These are phyloP conservation scores for Biston stratarius DNA, from an alignment of 2,888 invertebrate genomes.

Conservation along the genomic window DNA sequence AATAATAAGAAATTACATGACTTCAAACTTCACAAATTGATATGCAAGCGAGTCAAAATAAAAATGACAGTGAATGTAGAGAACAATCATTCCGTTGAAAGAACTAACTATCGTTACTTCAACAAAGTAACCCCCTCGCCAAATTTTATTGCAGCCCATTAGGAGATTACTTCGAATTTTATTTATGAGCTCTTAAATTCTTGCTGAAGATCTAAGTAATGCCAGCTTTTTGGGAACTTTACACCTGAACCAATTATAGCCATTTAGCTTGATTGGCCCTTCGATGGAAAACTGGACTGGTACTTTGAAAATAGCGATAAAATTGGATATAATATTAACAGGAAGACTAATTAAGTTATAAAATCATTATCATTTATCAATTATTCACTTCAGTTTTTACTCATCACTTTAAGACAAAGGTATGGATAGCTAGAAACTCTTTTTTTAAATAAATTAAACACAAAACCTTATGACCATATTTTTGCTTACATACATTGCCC, in stretches of 20 bases:
- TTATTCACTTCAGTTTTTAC: too few species aligned
- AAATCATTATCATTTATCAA: neutral
- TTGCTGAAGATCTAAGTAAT: conserved; percentile 30
- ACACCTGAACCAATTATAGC: conserved; percentile 70
- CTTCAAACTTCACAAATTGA: too few species aligned
- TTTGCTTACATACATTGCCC: too few species aligned
- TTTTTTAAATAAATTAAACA: too few species aligned
- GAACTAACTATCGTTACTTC: neutral
- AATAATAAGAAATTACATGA: too few species aligned
- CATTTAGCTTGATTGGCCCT: conserved; percentile 59
- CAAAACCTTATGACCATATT: too few species aligned
- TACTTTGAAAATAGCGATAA: conserved; percentile 28
- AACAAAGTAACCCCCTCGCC: conserved; percentile 21
- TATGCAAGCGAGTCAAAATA: neutral
- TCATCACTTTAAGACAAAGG: too few species aligned
- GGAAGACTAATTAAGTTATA: neutral
- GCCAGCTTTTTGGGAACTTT: conserved; percentile 56
- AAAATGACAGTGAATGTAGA: neutral
- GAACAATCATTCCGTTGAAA: neutral
- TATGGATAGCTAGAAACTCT: too few species aligned
- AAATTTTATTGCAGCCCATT: conserved; percentile 35
- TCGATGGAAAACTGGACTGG: conserved; percentile 60
- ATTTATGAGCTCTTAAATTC: conserved; percentile 37
- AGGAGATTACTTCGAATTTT: conserved; percentile 37
- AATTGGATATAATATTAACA: neutral